Evolutionary conservation across 2,888 invertebrate species (phyloP).

Genomic region (Melinaea menophilus): DNA sequence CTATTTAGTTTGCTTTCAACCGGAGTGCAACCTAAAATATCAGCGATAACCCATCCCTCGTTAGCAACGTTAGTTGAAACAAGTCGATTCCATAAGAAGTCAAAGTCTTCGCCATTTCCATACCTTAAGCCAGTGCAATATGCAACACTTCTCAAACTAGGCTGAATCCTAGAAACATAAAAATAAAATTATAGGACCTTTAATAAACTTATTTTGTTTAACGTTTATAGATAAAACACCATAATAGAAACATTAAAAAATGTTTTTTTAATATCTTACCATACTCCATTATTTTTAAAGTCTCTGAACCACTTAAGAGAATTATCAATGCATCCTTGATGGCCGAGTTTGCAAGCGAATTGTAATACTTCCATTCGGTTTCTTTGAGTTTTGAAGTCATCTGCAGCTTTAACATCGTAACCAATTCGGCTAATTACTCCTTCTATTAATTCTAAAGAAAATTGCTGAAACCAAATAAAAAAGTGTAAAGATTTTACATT

Average conservation of each 20-base stretch:
- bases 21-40: slow-evolving; percentile 79
- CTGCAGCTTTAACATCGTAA: slow-evolving; percentile 53
- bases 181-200: not conserved
- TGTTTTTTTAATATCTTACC: slow-evolving; percentile 42
- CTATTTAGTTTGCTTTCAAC: slow-evolving; percentile 71
- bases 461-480: slow-evolving; percentile 42
- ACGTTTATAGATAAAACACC: too few relatives aligned
- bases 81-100: slow-evolving; percentile 80
- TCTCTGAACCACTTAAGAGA: slow-evolving; percentile 45
- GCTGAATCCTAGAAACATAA: slow-evolving; percentile 47
- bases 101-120: slow-evolving; percentile 79
- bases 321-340: slow-evolving; percentile 71
- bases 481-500: too few relatives aligned
- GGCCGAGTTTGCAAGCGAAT: slow-evolving; percentile 81
- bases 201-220: too few relatives aligned
- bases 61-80: slow-evolving; percentile 75
- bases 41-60: slow-evolving; percentile 79
- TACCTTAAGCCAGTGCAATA: slow-evolving; percentile 81
- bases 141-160: slow-evolving; percentile 73
- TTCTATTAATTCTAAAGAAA: slow-evolving; percentile 44
- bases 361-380: slow-evolving; percentile 77
- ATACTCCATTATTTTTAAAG: slow-evolving; percentile 49
- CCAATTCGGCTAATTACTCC: slow-evolving; percentile 65
- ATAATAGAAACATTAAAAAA: too few relatives aligned
- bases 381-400: slow-evolving; percentile 72